These are phyloP conservation scores for Phasianus colchicus DNA, from an alignment of 2,113 vertebrate species.

Conservation along the genomic window DNA sequence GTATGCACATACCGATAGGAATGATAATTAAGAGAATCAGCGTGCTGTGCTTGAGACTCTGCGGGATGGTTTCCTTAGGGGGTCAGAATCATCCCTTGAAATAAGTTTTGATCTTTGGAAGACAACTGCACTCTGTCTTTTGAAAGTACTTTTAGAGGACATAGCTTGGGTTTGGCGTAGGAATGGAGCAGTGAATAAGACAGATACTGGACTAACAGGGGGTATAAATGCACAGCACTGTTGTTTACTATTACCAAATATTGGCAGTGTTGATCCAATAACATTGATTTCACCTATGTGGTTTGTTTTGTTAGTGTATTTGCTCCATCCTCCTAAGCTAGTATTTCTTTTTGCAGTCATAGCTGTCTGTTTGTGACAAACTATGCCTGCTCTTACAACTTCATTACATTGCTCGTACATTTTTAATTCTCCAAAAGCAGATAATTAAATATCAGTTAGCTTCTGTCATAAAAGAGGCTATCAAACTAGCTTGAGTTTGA, in stretches of 20 bases:
- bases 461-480: not conserved
- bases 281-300: not conserved
- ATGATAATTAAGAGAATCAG: not conserved
- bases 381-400: not conserved
- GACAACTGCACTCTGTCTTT: not conserved
- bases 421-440: not conserved
- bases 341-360: not conserved
- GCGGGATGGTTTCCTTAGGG: not conserved
- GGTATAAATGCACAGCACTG: not conserved
- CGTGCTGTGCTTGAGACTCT: accelerated
- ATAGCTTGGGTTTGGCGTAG: not conserved
- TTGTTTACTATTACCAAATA: not conserved
- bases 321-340: accelerated
- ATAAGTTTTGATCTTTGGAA: not conserved
- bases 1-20: not conserved
- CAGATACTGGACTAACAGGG: not conserved
- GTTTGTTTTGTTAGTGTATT: not conserved
- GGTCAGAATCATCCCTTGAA: not conserved
- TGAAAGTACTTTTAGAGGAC: not conserved
- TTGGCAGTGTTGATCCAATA: not conserved
- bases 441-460: not conserved
- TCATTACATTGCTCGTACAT: not conserved
- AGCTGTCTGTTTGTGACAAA: not conserved
- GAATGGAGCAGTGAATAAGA: not conserved
- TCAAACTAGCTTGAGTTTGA: not conserved